Evolutionary conservation across 92 coral and sea anemone species (phyloP), one percentile per base, ranked within the genome.

Genomic region (Muricea muricata): DNA sequence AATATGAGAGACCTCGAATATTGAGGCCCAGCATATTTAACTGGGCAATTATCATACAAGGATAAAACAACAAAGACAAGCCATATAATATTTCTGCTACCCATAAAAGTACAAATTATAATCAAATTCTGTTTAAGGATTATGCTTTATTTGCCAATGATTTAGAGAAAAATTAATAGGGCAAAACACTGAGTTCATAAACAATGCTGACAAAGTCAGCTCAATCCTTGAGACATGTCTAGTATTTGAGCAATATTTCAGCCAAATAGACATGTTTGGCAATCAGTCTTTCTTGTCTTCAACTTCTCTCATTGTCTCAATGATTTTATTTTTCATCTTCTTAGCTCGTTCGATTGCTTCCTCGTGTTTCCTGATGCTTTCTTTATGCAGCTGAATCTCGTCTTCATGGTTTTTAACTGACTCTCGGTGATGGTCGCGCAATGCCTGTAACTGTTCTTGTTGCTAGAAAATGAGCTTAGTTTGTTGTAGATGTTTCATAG

Each of bases 341-440:
- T 90, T 81, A 83, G 94, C 87, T 0, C 89, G 79, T 58, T 85
- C 69, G 41, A 96, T 78, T 28, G 92, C 94, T 17, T 93, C 94
- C 37, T 91, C 91, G 82, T 96, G 97, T 10, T 89, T 94, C 45
- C 83, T 78, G 78, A 96, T 93, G 57, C 87, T 89, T 7, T 88
- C 96, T 84, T 96, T 91, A 28, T 96, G 99, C 57, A 92, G 92
- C 47, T 88, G 66, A 21, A 96, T 96, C 65, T 96, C 97, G 67
- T 87, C 89, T 57, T 96, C 90, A 45, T 84, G 92, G 34, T 76
- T 89, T 29, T 87, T 91, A 0, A 91, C 82, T 76, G 90, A 78
- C 42, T 93, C 91, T 39, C 85, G 40, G 26, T 93, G 89, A 26
- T 96, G 97, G 70, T 93, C 89, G 23, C 91, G 89, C 69, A 93